These are phyloP conservation scores for Platyrinchus mystaceus DNA, from an alignment of 2,797 vertebrate species.

Conservation along the genomic window DNA sequence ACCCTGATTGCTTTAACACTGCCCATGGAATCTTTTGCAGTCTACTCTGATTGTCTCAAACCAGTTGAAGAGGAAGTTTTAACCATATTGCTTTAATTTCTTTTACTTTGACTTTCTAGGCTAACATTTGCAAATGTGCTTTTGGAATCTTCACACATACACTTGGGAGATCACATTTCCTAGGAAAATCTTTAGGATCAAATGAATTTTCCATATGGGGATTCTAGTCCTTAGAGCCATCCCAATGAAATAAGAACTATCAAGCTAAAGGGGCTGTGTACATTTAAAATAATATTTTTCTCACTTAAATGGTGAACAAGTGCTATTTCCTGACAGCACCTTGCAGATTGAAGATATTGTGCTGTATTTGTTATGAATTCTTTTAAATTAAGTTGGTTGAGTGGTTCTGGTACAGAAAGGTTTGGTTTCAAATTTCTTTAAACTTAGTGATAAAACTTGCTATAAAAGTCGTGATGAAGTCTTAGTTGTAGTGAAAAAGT, in stretches of 20 bases:
- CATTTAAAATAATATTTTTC: conserved; percentile 21
- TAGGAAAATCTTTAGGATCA: conserved; percentile 60
- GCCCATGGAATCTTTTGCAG: conserved; percentile 40
- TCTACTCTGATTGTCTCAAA: conserved; percentile 37
- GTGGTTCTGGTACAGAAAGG: not conserved
- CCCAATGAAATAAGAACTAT: not conserved
- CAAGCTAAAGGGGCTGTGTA: not conserved
- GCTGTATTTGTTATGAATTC: not conserved
- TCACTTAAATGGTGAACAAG: not conserved
- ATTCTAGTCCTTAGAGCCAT: not conserved
- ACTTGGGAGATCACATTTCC: conserved; percentile 48
- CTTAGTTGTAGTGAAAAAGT: not conserved
- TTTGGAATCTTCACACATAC: conserved; percentile 27
- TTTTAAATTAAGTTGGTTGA: not conserved
- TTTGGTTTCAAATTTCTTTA: not conserved
- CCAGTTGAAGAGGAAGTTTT: conserved; percentile 44
- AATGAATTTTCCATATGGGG: conserved; percentile 56
- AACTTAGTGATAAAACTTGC: not conserved
- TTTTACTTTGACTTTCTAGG: conserved; percentile 28
- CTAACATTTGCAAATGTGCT: conserved; percentile 64
- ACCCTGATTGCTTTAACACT: conserved; percentile 62
- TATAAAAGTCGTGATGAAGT: not conserved
- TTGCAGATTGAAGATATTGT: not conserved
- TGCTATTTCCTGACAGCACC: not conserved
- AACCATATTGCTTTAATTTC: conserved; percentile 49